Evolutionary conservation across 1,140 invertebrate genomes (phyloP).

Genomic region (Pollicipes pollicipes): DNA sequence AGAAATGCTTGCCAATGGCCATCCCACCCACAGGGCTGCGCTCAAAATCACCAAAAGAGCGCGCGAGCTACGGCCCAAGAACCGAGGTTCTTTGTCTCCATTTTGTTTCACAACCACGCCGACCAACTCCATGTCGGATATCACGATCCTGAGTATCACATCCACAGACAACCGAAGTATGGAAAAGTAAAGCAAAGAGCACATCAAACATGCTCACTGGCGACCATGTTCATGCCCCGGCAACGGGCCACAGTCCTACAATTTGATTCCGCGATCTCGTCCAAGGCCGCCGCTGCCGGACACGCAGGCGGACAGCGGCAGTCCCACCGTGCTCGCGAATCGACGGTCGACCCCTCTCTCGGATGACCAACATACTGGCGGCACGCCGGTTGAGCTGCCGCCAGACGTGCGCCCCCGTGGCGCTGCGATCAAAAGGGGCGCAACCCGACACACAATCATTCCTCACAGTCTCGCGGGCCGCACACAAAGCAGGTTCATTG

Average conservation of each 20-base stretch:
- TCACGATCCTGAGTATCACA: background rate
- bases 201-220: background rate
- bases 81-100: background rate
- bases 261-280: background rate
- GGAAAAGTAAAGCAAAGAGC: background rate
- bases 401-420: background rate
- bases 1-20: background rate
- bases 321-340: background rate
- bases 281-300: background rate
- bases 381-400: conserved; percentile 1
- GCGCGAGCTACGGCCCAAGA: background rate
- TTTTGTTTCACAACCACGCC: background rate
- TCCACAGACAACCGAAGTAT: background rate
- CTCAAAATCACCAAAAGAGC: background rate
- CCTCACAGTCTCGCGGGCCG: background rate
- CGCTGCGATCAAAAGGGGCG: background rate
- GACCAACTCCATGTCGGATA: background rate
- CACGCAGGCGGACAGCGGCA: background rate
- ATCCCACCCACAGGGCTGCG: no score
- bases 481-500: background rate
- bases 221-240: background rate
- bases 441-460: background rate
- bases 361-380: background rate
- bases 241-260: background rate
- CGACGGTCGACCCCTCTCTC: no score